A percentile compares a stretch with the other conserved stretches of the same genome.
Conservation (phyloP, 2,797 vertebrate species). For the Lutjanus argentimaculatus region DNA sequence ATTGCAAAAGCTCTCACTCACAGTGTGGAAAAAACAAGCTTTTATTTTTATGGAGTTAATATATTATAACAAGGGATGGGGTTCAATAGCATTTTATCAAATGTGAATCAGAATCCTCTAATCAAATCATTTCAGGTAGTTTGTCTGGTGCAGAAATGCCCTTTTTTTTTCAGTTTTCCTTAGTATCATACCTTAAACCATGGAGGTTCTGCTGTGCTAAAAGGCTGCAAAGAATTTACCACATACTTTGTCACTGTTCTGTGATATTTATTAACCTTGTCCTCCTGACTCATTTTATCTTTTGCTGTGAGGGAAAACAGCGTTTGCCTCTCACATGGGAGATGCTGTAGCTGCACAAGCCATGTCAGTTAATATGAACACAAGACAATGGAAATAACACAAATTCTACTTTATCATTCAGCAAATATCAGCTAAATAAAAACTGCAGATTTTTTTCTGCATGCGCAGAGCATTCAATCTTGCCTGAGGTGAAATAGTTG, state of each 20-base stretch:
- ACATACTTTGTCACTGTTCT: neutral
- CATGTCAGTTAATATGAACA: neutral
- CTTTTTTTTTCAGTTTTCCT: neutral
- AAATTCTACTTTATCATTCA: neutral
- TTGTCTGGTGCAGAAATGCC: neutral
- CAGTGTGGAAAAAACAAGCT: neutral
- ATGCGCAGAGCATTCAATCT: neutral
- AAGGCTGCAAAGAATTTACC: neutral
- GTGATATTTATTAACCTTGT: neutral
- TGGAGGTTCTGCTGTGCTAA: neutral
- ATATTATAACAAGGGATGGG: neutral
- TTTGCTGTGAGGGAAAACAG: neutral
- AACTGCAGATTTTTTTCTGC: neutral
- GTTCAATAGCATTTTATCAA: neutral
- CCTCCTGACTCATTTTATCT: neutral
- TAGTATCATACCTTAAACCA: neutral
- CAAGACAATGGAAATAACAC: neutral
- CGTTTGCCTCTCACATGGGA: neutral
- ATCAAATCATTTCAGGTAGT: neutral
- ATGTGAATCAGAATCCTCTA: neutral
- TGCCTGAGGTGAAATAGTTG: neutral
- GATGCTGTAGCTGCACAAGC: neutral
- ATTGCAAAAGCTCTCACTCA: neutral
- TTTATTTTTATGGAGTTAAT: neutral
- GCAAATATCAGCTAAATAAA: neutral